Conservation (phyloP, 1,140 invertebrate genomes). For the Mya arenaria region DNA sequence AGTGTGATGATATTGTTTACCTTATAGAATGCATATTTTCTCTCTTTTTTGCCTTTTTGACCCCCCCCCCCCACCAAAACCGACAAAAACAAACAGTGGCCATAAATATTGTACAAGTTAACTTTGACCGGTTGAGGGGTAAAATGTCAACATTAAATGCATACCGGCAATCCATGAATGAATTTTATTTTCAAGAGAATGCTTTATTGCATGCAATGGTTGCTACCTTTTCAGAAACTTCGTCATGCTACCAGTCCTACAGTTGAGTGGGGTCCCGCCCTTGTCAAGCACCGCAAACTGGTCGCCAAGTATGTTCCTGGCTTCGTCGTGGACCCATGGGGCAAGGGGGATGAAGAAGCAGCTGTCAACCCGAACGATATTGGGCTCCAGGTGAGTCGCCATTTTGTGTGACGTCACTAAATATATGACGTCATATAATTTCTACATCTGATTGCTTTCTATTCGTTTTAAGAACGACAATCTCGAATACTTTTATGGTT, state of each 20-base stretch:
- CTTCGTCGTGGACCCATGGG: constrained; percentile 62
- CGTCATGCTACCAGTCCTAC: constrained; percentile 56
- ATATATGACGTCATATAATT: too few species aligned
- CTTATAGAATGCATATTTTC: too few species aligned
- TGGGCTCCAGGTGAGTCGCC: constrained; percentile 49
- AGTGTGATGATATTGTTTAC: too few species aligned
- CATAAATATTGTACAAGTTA: too few species aligned
- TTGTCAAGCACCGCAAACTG: constrained; percentile 64
- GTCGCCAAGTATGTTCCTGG: constrained; percentile 50
- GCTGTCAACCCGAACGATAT: constrained; percentile 49
- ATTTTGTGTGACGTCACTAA: too few species aligned
- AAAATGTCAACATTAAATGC: neutral
- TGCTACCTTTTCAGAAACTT: constrained; percentile 55
- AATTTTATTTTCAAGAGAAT: neutral
- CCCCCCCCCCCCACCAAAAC: too few species aligned
- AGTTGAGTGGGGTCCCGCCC: constrained; percentile 70
- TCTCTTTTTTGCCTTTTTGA: too few species aligned
- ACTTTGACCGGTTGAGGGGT: too few species aligned
- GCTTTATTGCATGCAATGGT: neutral
- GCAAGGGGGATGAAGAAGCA: constrained; percentile 7
- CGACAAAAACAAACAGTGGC: too few species aligned
- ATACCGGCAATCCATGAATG: neutral
- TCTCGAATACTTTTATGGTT: too few species aligned
- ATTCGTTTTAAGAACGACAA: too few species aligned
- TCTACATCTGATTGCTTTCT: too few species aligned